Evolutionary conservation across 2,888 invertebrate genomes (phyloP).

Genomic region (Poecilobothrus nobilitatus): DNA sequence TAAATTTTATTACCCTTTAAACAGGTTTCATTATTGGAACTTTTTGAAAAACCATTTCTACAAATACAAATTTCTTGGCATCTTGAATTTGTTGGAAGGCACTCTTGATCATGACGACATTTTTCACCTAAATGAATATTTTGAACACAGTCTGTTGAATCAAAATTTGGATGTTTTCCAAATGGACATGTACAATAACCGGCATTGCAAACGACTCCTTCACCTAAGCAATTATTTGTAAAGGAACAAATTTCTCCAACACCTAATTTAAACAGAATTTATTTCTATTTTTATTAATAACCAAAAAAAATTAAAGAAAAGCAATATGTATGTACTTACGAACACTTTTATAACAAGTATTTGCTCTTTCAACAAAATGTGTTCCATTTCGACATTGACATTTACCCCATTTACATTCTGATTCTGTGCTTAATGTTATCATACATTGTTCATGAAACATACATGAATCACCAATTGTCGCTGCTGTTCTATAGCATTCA

Average conservation of each 20-base stretch:
- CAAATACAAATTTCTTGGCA: constrained; percentile 37
- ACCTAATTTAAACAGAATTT: constrained; percentile 26
- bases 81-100: constrained; percentile 33
- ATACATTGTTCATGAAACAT: constrained; percentile 38
- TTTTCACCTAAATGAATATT: constrained; percentile 31
- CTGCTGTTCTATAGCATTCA: constrained; percentile 31
- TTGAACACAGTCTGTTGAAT: constrained; percentile 33
- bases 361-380: constrained; percentile 33
- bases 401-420: constrained; percentile 35
- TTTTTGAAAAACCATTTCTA: constrained; percentile 34
- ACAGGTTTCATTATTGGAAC: constrained; percentile 32
- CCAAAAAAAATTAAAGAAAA: background rate
- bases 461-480: constrained; percentile 35
- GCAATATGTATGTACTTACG: constrained; percentile 29
- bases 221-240: constrained; percentile 37
- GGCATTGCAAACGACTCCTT: constrained; percentile 30
- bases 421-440: constrained; percentile 34
- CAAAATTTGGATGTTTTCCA: constrained; percentile 33
- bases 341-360: constrained; percentile 39
- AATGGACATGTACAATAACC: constrained; percentile 29
- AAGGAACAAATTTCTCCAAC: constrained; percentile 36
- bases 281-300: too few relatives aligned
- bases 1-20: constrained; percentile 28
- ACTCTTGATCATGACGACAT: constrained; percentile 37
- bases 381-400: constrained; percentile 38